phyloP scores from a whole-genome alignment of 1,140 invertebrate species.

The Lepidurus apus region DNA sequence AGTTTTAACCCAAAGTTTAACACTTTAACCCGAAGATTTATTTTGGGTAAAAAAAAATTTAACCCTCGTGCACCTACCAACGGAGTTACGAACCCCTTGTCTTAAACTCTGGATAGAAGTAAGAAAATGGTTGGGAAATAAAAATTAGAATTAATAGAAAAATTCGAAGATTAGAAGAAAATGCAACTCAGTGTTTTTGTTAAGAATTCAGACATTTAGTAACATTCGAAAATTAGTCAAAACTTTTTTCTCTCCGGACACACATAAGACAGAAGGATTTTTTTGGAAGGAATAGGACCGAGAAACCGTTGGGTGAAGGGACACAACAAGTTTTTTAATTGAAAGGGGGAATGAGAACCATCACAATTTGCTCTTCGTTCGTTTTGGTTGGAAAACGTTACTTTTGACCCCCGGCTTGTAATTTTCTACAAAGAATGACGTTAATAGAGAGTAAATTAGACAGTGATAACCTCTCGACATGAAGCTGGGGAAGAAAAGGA shows the following conservation, averaged over 20 bases:
- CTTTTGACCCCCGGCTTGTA: not conserved
- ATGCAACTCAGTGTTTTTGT: not conserved
- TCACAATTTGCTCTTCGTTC: constrained; percentile 1
- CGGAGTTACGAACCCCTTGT: not conserved
- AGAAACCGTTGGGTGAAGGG: not conserved
- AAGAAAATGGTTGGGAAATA: not conserved
- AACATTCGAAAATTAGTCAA: constrained; percentile 7
- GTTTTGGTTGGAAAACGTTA: not conserved
- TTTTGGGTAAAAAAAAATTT: too few species aligned
- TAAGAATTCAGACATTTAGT: constrained; percentile 12
- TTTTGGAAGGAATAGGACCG: not conserved
- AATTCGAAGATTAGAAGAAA: not conserved
- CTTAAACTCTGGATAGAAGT: too few species aligned
- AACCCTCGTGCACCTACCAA: too few species aligned
- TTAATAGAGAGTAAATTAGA: not conserved
- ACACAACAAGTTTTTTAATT: not conserved
- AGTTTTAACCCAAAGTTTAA: too few species aligned
- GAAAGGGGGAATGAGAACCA: constrained; percentile 1
- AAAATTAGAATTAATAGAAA: not conserved
- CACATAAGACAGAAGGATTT: not conserved
- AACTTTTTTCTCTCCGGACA: not conserved
- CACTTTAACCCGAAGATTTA: too few species aligned
- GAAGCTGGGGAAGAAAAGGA: not conserved
- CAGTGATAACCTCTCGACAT: not conserved
- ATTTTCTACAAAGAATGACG: not conserved